phyloP scores from a whole-genome alignment of 1,140 invertebrate genomes.

The Macrobrachium rosenbergii region DNA sequence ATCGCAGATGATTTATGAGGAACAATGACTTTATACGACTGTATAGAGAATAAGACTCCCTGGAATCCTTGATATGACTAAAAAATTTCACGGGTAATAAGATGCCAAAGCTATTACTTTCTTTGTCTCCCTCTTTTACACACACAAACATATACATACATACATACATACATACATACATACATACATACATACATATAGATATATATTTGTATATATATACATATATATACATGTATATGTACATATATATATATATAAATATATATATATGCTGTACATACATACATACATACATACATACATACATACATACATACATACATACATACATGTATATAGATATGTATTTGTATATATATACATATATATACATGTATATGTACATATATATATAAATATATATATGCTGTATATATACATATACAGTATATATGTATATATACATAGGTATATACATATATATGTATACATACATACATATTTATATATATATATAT shows the following conservation, averaged over 20 bases:
- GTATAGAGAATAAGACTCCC: too few species aligned
- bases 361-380: constrained; percentile 2
- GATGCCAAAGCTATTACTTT: too few species aligned
- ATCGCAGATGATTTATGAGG: too few species aligned
- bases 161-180: neutral
- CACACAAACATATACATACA: too few species aligned
- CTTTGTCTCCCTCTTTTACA: too few species aligned
- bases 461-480: constrained; percentile 13
- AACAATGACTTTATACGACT: too few species aligned
- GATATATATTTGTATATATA: neutral
- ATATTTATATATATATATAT: neutral
- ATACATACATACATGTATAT: constrained; percentile 6
- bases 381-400: constrained; percentile 8
- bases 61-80: too few species aligned
- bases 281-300: constrained; percentile 20
- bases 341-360: neutral
- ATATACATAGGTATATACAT: neutral
- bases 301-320: constrained; percentile 1
- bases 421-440: too few species aligned
- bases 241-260: neutral
- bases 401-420: too few species aligned
- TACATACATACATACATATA: constrained; percentile 11
- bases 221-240: neutral
- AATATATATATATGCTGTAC: neutral
- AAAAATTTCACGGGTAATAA: too few species aligned